phyloP scores from a whole-genome alignment of 2,797 vertebrate genomes.

The Benthosema pterotum region DNA sequence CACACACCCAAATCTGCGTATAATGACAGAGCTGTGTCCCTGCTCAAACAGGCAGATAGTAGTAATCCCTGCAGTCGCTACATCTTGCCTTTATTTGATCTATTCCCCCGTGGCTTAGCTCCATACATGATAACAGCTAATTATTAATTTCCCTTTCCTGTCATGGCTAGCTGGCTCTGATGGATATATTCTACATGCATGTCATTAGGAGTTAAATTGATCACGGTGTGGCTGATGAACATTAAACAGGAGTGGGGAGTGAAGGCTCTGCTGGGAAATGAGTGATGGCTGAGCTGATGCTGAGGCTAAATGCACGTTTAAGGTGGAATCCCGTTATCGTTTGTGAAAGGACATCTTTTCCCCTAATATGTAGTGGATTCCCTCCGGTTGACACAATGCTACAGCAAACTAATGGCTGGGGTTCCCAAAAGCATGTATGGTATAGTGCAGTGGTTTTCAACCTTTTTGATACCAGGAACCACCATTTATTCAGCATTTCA shows the following conservation, averaged over 20 bases:
- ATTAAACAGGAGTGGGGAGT: slow-evolving; percentile 32
- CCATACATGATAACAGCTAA: slow-evolving; percentile 35
- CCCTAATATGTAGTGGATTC: slow-evolving; percentile 46
- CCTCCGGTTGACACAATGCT: slow-evolving; percentile 31
- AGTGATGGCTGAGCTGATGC: slow-evolving; percentile 64
- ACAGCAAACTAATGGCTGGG: slow-evolving; percentile 26
- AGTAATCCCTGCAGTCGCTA: neutral
- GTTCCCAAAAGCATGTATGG: too few species aligned
- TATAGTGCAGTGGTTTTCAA: too few species aligned
- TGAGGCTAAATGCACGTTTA: slow-evolving; percentile 66
- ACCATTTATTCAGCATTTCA: too few species aligned
- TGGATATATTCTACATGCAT: slow-evolving; percentile 53
- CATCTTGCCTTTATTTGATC: too few species aligned
- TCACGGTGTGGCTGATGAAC: slow-evolving; percentile 56
- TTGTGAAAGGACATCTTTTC: slow-evolving; percentile 54
- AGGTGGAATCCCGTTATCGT: slow-evolving; percentile 57
- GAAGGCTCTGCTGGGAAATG: slow-evolving; percentile 41
- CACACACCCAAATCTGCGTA: neutral
- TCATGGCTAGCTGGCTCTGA: slow-evolving; percentile 50
- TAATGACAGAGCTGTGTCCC: neutral
- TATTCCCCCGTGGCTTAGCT: neutral
- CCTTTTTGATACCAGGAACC: too few species aligned
- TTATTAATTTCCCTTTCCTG: slow-evolving; percentile 54
- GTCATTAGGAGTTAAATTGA: slow-evolving; percentile 56
- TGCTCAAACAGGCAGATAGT: neutral